phyloP scores from a whole-genome alignment of 2,113 vertebrate genomes.

The Otolemur garnettii region DNA sequence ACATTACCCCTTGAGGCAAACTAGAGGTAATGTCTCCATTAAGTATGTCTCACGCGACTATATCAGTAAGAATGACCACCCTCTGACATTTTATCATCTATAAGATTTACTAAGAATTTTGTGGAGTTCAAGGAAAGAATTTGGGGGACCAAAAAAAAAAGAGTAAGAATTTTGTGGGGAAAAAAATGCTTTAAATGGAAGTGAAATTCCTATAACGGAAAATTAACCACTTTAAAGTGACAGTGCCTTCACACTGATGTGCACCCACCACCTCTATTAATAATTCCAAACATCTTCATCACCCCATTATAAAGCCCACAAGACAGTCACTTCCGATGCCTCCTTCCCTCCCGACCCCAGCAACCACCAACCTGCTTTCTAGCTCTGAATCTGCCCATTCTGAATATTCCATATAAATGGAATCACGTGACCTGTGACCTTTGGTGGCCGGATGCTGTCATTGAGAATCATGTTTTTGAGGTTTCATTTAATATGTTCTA shows the following conservation, averaged over 20 bases:
- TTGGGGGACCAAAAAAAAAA: too few species aligned
- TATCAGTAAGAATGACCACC: neutral
- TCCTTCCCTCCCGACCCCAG: neutral
- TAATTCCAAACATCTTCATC: neutral
- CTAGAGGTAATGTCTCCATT: neutral
- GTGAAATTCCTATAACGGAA: neutral
- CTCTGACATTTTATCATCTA: neutral
- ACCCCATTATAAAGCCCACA: neutral
- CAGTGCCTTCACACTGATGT: neutral
- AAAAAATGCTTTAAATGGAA: neutral
- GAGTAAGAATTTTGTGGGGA: neutral
- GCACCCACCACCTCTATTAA: neutral
- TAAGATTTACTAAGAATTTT: neutral
- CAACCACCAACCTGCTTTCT: neutral
- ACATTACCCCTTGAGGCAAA: neutral
- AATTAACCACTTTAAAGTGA: neutral
- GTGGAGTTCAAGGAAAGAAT: too few species aligned
- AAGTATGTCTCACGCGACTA: accelerated
- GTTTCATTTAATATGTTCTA: neutral
- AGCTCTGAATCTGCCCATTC: neutral
- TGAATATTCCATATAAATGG: too few species aligned
- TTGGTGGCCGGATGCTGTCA: neutral
- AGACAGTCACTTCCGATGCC: neutral
- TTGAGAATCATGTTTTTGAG: neutral
- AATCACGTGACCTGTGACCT: accelerated